Evolutionary conservation across 2,113 vertebrate genomes (phyloP).

Genomic region (Scartelaos histophorus): DNA sequence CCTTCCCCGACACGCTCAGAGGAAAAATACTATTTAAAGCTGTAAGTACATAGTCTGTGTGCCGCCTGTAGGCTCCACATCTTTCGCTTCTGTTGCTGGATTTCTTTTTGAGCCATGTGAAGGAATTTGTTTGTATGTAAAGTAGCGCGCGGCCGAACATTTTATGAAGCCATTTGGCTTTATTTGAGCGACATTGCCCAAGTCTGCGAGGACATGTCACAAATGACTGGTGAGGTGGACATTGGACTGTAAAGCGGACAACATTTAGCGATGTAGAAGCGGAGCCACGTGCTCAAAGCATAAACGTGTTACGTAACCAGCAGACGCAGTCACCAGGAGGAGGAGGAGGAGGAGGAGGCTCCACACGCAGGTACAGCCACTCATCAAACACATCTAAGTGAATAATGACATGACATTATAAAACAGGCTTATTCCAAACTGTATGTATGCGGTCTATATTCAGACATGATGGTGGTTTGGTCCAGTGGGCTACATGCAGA

Average conservation of each 20-base stretch:
- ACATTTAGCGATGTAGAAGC: constrained; percentile 31
- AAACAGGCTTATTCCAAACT: not conserved
- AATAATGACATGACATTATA: not conserved
- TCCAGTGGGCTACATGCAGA: too few relatives aligned
- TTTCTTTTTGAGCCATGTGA: not conserved
- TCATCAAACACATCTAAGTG: constrained; percentile 24
- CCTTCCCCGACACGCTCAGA: too few relatives aligned
- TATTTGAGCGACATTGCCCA: not conserved
- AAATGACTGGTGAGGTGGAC: not conserved
- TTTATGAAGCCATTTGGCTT: not conserved
- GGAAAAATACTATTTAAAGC: too few relatives aligned
- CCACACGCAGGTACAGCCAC: not conserved
- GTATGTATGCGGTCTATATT: too few relatives aligned
- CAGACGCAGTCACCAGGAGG: constrained; percentile 46
- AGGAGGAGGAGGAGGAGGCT: constrained; percentile 21
- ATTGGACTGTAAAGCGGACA: constrained; percentile 5
- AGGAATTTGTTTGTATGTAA: constrained; percentile 10
- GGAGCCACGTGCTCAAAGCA: constrained; percentile 58
- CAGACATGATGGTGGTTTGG: too few relatives aligned
- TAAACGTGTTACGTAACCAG: constrained; percentile 63
- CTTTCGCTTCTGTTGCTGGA: not conserved
- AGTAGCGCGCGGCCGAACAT: not conserved
- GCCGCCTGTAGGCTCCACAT: too few relatives aligned
- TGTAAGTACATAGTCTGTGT: too few relatives aligned
- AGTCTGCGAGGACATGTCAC: not conserved